Evolutionary conservation across 2,888 invertebrate genomes (phyloP).

Genomic region (Horisme vitalbata): DNA sequence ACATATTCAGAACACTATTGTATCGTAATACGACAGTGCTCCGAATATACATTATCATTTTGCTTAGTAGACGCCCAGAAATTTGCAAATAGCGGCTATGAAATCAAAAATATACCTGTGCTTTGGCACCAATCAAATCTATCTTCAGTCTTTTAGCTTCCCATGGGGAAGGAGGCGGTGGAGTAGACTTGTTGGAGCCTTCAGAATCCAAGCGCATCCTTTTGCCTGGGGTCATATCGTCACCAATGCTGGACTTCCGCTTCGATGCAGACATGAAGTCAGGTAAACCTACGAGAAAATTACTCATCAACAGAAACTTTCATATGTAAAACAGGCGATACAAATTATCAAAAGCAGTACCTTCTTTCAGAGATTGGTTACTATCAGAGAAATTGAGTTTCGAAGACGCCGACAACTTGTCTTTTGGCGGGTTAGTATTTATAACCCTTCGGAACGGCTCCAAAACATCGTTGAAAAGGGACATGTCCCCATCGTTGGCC

Average conservation of each 20-base stretch:
- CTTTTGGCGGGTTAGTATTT: conserved; percentile 74
- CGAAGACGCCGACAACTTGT: conserved; percentile 67
- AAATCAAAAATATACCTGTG: conserved; percentile 65
- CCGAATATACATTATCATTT: too few species aligned
- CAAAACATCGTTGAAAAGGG: conserved; percentile 71
- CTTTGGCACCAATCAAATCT: conserved; percentile 85
- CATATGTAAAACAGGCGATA: neutral
- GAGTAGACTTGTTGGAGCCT: conserved; percentile 41
- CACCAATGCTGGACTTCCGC: conserved; percentile 63
- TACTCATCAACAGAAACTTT: neutral
- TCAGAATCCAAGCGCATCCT: conserved; percentile 61
- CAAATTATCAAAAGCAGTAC: conserved; percentile 38
- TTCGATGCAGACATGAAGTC: conserved; percentile 64
- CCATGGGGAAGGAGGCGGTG: conserved; percentile 83
- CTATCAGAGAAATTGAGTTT: conserved; percentile 76
- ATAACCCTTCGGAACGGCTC: conserved; percentile 76
- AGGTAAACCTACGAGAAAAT: conserved; percentile 49
- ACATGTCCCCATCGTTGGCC: conserved; percentile 76
- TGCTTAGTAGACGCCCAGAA: too few species aligned
- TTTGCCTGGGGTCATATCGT: conserved; percentile 64
- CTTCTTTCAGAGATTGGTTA: conserved; percentile 71
- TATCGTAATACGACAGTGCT: too few species aligned
- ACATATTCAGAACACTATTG: too few species aligned
- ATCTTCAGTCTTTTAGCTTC: conserved; percentile 85
- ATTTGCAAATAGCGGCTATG: too few species aligned